phyloP scores from a whole-genome alignment of 2,113 vertebrate genomes.

The Dendropsophus ebraccatus region DNA sequence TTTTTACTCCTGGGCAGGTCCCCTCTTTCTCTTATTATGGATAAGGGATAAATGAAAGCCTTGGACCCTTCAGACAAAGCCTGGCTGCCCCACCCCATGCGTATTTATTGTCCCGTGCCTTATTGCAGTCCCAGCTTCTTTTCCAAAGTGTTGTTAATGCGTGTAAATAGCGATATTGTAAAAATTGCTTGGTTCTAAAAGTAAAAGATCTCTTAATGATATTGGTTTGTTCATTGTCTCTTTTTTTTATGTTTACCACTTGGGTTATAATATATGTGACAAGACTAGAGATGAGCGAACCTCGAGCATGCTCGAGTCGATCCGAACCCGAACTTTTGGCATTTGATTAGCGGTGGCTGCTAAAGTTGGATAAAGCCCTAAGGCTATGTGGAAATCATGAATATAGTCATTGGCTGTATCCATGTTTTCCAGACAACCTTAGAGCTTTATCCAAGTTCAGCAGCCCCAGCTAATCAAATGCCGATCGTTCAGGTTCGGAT shows the following conservation, averaged over 20 bases:
- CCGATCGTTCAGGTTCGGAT: too few species aligned
- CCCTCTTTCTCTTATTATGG: slow-evolving; percentile 23
- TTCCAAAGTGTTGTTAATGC: slow-evolving; percentile 50
- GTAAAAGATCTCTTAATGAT: slow-evolving; percentile 55
- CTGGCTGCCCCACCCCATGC: slow-evolving; percentile 25
- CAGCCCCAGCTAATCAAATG: too few species aligned
- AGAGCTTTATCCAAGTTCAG: too few species aligned
- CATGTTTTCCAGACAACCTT: too few species aligned
- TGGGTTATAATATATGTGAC: not conserved
- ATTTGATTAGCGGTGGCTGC: too few species aligned
- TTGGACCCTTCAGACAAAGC: not conserved
- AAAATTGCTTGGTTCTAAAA: slow-evolving; percentile 44
- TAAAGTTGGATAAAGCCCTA: too few species aligned
- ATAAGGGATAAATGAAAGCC: not conserved
- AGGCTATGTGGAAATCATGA: too few species aligned
- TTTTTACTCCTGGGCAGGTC: slow-evolving; percentile 44
- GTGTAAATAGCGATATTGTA: slow-evolving; percentile 54
- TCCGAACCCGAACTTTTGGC: too few species aligned
- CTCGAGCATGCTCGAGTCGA: too few species aligned
- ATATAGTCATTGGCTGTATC: too few species aligned
- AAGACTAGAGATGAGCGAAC: not conserved
- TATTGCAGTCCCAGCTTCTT: slow-evolving; percentile 33
- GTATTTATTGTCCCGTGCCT: slow-evolving; percentile 59
- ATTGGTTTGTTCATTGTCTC: not conserved
- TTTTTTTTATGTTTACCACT: not conserved